These are phyloP conservation scores for Leucozona laternaria DNA, from an alignment of 2,888 invertebrate genomes.

Conservation along the genomic window DNA sequence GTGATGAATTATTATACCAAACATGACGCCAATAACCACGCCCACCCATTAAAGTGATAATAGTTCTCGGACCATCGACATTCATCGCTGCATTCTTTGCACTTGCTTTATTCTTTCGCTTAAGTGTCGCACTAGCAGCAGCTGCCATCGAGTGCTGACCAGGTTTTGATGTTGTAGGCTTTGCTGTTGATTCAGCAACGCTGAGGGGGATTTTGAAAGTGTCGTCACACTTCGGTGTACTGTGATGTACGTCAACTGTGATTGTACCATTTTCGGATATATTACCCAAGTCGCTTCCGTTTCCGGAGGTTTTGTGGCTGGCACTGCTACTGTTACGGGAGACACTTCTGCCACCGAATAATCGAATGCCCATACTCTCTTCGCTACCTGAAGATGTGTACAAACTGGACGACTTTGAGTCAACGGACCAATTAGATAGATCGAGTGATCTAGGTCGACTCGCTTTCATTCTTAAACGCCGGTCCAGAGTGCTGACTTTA, in stretches of 20 bases:
- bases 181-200: constrained; percentile 53
- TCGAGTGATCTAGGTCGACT: constrained; percentile 92
- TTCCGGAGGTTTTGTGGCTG: constrained; percentile 86
- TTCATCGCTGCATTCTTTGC: constrained; percentile 78
- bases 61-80: constrained; percentile 87
- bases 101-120: constrained; percentile 81
- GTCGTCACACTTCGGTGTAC: constrained; percentile 80
- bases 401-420: constrained; percentile 91
- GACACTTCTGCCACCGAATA: constrained; percentile 86
- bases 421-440: constrained; percentile 94
- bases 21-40: constrained; percentile 94
- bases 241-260: constrained; percentile 81
- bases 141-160: constrained; percentile 76
- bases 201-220: constrained; percentile 78
- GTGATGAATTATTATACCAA: constrained; percentile 85
- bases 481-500: constrained; percentile 92
- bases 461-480: constrained; percentile 92
- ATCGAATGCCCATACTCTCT: constrained; percentile 89
- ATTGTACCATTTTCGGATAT: constrained; percentile 85
- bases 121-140: constrained; percentile 81
- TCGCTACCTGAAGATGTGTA: constrained; percentile 95
- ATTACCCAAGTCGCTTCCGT: constrained; percentile 83
- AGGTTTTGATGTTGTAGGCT: constrained; percentile 56
- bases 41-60: constrained; percentile 94
- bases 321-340: constrained; percentile 91